phyloP scores from a whole-genome alignment of 2,797 vertebrate genomes.

The Hybognathus amarus region DNA sequence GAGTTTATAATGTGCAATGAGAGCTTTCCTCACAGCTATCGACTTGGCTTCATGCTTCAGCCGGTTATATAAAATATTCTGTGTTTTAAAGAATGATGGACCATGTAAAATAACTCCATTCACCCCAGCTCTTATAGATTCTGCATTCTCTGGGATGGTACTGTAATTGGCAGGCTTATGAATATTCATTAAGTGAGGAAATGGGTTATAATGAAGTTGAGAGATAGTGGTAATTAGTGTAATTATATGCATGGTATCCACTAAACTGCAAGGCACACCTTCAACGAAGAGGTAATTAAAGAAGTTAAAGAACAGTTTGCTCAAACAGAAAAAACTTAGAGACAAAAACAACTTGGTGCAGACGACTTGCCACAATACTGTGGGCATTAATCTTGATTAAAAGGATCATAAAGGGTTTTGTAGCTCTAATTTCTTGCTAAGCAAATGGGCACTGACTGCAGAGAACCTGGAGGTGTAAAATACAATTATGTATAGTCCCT shows the following conservation, averaged over 20 bases:
- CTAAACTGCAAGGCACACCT: slow-evolving; percentile 76
- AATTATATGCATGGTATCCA: slow-evolving; percentile 72
- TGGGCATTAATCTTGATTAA: slow-evolving; percentile 26
- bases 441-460: not conserved
- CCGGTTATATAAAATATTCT: not conserved
- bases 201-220: slow-evolving; percentile 57
- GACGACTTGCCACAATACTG: not conserved
- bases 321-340: slow-evolving; percentile 9
- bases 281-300: slow-evolving; percentile 73
- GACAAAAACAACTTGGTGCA: not conserved
- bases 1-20: not conserved
- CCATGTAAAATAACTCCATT: not conserved
- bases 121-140: not conserved
- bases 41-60: not conserved
- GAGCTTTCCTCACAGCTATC: slow-evolving; percentile 25
- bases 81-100: slow-evolving; percentile 15
- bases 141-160: slow-evolving; percentile 1
- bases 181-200: slow-evolving; percentile 57
- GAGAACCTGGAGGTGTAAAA: slow-evolving; percentile 6
- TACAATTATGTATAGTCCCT: not conserved
- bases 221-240: slow-evolving; percentile 72
- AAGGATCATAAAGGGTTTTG: slow-evolving; percentile 5
- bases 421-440: slow-evolving; percentile 3
- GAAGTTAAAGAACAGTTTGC: slow-evolving; percentile 20
- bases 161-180: slow-evolving; percentile 35